phyloP scores from a whole-genome alignment of 2,113 vertebrate species.

The Ictidomys tridecemlineatus region DNA sequence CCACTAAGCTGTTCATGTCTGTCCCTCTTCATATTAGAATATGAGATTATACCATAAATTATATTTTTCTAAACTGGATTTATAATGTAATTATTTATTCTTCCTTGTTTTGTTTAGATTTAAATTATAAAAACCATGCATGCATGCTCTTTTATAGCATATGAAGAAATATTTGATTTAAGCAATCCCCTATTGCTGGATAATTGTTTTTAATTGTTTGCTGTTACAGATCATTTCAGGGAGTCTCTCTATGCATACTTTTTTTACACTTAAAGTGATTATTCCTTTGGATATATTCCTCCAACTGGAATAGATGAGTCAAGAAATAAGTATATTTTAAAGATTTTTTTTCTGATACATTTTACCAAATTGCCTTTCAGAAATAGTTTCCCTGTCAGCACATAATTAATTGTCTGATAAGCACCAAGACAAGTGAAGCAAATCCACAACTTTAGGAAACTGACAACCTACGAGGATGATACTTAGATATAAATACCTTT shows the following conservation, averaged over 20 bases:
- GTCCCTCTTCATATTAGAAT: background rate
- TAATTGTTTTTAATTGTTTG: background rate
- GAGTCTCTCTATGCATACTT: background rate
- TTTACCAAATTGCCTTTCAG: background rate
- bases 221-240: background rate
- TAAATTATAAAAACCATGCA: background rate
- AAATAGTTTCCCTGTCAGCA: background rate
- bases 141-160: background rate
- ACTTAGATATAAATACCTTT: background rate
- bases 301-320: background rate
- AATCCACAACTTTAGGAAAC: background rate
- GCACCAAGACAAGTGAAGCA: background rate
- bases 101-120: background rate
- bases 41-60: background rate
- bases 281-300: background rate
- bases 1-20: background rate
- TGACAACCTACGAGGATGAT: background rate
- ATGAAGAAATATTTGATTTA: constrained; percentile 15
- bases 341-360: background rate
- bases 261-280: background rate
- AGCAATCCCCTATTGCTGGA: background rate
- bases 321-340: background rate
- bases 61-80: background rate
- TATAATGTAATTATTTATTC: background rate
- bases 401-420: background rate